Percentiles rank a stretch among this genome's conserved stretches.
These are phyloP conservation scores for Rhopalosiphum nymphaeae DNA, from an alignment of 2,888 invertebrate genomes.

Conservation along the genomic window DNA sequence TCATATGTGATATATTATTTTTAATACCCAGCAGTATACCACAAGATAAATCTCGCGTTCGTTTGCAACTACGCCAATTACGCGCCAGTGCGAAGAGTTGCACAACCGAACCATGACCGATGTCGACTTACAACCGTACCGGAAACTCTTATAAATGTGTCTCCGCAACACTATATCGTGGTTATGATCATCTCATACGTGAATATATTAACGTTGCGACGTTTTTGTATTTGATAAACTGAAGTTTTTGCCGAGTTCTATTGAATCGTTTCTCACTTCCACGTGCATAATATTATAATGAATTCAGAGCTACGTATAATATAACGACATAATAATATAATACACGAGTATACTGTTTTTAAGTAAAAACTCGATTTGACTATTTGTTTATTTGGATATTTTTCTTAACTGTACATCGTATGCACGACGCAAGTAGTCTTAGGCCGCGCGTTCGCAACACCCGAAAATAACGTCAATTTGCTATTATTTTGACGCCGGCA, in stretches of 20 bases:
- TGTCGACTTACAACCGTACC: not conserved
- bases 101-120: slow-evolving; percentile 14
- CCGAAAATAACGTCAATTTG: not conserved
- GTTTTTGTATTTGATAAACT: not conserved
- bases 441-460: too few relatives aligned
- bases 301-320: not conserved
- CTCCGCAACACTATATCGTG: not conserved
- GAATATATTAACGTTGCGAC: not conserved
- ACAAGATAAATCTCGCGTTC: slow-evolving; percentile 17
- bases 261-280: not conserved
- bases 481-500: not conserved
- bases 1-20: not conserved
- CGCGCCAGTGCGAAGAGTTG: not conserved
- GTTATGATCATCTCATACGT: not conserved
- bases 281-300: not conserved
- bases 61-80: not conserved
- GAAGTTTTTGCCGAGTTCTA: not conserved
- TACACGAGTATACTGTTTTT: not conserved
- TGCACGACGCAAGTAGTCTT: not conserved
- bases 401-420: slow-evolving; percentile 17
- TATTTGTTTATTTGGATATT: not conserved
- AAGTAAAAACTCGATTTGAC: not conserved
- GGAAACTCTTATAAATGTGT: not conserved
- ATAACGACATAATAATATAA: not conserved
- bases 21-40: not conserved